Conservation (phyloP, 2,888 invertebrate species). For the Leptinotarsa haldemani region DNA sequence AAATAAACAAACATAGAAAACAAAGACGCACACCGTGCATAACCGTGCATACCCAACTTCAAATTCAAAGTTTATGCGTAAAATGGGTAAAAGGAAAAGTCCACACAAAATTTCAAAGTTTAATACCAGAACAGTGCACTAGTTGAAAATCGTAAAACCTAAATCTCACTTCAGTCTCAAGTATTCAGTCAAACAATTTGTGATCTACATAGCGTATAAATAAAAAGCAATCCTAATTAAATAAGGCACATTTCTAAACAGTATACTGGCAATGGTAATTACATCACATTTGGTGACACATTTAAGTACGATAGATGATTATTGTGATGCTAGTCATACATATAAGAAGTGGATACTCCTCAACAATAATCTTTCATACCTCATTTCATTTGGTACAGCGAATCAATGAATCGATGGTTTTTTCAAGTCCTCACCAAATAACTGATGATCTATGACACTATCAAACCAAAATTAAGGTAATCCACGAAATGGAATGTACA, state of each 20-base stretch:
- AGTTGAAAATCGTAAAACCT: neutral
- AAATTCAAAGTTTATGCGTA: no score
- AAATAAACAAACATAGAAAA: no score
- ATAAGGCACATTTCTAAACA: neutral
- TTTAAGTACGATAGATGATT: neutral
- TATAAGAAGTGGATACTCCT: no score
- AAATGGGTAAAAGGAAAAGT: no score
- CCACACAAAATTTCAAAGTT: neutral
- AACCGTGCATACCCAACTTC: neutral
- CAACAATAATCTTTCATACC: no score
- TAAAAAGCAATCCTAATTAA: conserved; percentile 30
- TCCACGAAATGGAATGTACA: no score
- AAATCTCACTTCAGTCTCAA: conserved; percentile 22
- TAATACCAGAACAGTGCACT: neutral
- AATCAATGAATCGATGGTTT: no score
- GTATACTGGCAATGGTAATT: neutral
- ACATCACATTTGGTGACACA: neutral
- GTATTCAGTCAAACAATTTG: neutral
- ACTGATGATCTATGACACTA: no score
- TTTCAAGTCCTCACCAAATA: no score
- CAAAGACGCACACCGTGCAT: neutral
- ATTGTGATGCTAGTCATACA: neutral
- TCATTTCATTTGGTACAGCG: no score
- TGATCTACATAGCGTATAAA: conserved; percentile 31
- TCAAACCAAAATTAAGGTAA: no score